Base-by-base conservation (phyloP, 2,888 invertebrate genomes). In the Hemaris fuciformis region DNA sequence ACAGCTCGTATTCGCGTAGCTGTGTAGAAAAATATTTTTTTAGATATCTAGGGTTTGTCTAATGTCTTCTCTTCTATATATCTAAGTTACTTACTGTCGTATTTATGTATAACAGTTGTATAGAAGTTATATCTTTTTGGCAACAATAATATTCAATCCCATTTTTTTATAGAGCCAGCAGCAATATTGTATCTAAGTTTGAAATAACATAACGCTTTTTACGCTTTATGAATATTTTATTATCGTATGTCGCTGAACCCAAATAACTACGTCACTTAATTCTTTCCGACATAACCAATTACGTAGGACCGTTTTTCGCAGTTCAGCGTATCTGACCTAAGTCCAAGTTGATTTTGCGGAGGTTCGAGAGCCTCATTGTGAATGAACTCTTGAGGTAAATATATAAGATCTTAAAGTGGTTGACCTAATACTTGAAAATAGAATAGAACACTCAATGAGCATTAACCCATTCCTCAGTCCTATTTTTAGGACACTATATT, bases 1-100 rank as follows among this genome's bases (percentile, higher is more conserved):
- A 96, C 71, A 97, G 91, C 84, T 97, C 97, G 93, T 97, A 98
- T 89, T 97, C 97, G 77, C 96, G 96, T 68, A 97, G 93, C 97
- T 97, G 92, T 10, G 53, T 61, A 57, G 38, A 59, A 56, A 2
- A 27, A 63, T 18, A 62, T 45, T 57, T 56, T 43, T 57, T 45
- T 4, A 58, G 48, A 38, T 13, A 38, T n/a, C n/a, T n/a, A n/a
- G n/a, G n/a, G n/a, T n/a, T n/a, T n/a, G n/a, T n/a, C n/a, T n/a
- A n/a, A n/a, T n/a, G n/a, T n/a, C n/a, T n/a, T n/a, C n/a, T n/a
- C n/a, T n/a, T n/a, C n/a, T n/a, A n/a, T n/a, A n/a, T n/a, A n/a
- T n/a, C n/a, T n/a, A n/a, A n/a, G n/a, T n/a, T n/a, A n/a, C n/a
- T n/a, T n/a, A n/a, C n/a, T n/a, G n/a, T n/a, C n/a, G n/a, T n/a